Conservation (phyloP, 2,113 vertebrate species). For the Esox niger region DNA sequence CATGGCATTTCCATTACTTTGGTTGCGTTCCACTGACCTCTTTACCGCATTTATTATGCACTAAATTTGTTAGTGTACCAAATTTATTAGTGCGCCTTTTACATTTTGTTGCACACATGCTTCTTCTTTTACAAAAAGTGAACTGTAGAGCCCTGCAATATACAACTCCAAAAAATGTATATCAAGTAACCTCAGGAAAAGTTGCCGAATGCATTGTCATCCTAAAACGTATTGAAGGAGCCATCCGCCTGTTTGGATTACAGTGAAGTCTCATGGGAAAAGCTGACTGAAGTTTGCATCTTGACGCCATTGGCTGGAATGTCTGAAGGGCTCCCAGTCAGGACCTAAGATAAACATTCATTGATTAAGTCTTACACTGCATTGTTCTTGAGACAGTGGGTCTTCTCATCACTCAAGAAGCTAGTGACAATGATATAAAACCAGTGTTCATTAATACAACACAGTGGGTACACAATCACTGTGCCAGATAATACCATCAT, state of each 20-base stretch:
- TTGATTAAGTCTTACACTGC: background rate
- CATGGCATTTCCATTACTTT: too few species aligned
- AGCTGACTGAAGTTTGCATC: slow-evolving; percentile 44
- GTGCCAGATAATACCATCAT: too few species aligned
- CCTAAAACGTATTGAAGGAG: background rate
- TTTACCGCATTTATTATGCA: too few species aligned
- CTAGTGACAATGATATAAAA: too few species aligned
- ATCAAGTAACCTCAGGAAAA: slow-evolving; percentile 61
- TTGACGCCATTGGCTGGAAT: slow-evolving; percentile 29
- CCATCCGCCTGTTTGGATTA: slow-evolving; percentile 31
- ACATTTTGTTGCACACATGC: too few species aligned
- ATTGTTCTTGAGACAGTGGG: background rate
- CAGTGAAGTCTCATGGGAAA: slow-evolving; percentile 64
- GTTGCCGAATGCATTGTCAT: slow-evolving; percentile 5
- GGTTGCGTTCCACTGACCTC: too few species aligned
- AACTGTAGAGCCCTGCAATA: too few species aligned
- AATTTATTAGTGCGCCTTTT: too few species aligned
- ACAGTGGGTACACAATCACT: too few species aligned
- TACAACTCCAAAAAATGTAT: background rate
- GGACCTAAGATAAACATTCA: slow-evolving; percentile 41
- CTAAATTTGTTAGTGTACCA: too few species aligned
- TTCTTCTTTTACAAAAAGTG: too few species aligned
- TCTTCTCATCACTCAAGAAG: background rate
- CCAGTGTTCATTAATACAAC: too few species aligned
- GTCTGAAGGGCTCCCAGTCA: slow-evolving; percentile 31